Conservation (phyloP, 2,113 vertebrate genomes). For the Xiphias gladius region DNA sequence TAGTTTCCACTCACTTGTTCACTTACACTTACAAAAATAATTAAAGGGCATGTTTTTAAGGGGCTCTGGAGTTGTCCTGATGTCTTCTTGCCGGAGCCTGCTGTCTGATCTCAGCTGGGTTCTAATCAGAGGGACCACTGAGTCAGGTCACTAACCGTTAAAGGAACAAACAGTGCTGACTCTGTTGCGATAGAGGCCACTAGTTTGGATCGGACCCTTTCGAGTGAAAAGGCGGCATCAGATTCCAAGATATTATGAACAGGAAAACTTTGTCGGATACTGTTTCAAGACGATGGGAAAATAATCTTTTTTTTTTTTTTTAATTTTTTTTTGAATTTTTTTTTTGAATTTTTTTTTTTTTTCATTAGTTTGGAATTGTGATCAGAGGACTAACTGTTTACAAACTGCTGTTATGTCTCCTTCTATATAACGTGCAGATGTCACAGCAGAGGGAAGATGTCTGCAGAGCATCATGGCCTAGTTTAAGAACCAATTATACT, state of each 20-base stretch:
- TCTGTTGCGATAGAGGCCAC: conserved; percentile 49
- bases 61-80: conserved; percentile 66
- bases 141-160: conserved; percentile 63
- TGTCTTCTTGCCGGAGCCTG: conserved; percentile 58
- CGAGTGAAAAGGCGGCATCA: neutral
- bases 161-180: conserved; percentile 65
- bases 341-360: conserved; percentile 6
- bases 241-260: conserved; percentile 40
- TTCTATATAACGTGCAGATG: conserved; percentile 49
- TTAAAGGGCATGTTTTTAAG: conserved; percentile 78
- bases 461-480: conserved; percentile 46
- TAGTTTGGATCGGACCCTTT: conserved; percentile 36
- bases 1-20: conserved; percentile 84
- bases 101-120: conserved; percentile 78
- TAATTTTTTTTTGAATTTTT: conserved; percentile 14
- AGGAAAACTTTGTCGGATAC: conserved; percentile 20
- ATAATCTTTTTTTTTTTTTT: conserved; percentile 48
- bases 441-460: conserved; percentile 22
- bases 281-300: conserved; percentile 38
- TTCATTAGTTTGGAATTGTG: conserved; percentile 8
- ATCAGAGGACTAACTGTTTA: conserved; percentile 46
- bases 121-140: conserved; percentile 71
- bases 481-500: conserved; percentile 51
- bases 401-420: conserved; percentile 47
- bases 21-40: conserved; percentile 81